A percentile compares a stretch with the other conserved stretches of the same genome.
phyloP scores from a whole-genome alignment of 2,113 vertebrate genomes.

The Orthonyx spaldingii region DNA sequence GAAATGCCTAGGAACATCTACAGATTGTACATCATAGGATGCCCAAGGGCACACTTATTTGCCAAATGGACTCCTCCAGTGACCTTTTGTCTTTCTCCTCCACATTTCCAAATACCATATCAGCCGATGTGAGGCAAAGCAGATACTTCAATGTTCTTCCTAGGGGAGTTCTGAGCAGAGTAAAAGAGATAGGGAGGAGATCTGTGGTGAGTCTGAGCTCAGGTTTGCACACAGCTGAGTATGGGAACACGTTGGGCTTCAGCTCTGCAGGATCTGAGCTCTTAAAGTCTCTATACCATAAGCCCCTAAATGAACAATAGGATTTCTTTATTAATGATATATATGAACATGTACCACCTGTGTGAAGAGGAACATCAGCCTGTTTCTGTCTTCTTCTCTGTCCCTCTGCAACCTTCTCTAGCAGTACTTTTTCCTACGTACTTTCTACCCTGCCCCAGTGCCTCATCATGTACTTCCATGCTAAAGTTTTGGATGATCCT shows the following conservation, averaged over 20 bases:
- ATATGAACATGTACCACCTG: neutral
- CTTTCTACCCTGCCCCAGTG: neutral
- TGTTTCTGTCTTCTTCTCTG: neutral
- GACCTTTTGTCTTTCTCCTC: neutral
- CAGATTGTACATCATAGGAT: neutral
- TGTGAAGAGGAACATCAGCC: neutral
- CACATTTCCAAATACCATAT: neutral
- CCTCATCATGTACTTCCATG: neutral
- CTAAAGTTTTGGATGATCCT: neutral
- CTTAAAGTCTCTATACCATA: neutral
- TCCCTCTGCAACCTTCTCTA: neutral
- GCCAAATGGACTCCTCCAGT: neutral
- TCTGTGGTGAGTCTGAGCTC: neutral
- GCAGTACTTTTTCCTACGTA: fast-evolving
- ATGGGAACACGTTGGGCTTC: neutral
- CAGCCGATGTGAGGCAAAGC: neutral
- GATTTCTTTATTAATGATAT: neutral
- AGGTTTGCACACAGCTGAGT: neutral
- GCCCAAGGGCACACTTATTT: neutral
- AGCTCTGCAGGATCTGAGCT: neutral
- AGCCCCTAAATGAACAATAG: neutral
- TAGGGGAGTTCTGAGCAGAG: neutral
- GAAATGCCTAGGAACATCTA: neutral
- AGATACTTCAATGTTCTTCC: neutral
- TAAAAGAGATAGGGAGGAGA: neutral